These are phyloP conservation scores for Oxyruncus cristatus DNA, from an alignment of 2,113 vertebrate species.

Conservation along the genomic window DNA sequence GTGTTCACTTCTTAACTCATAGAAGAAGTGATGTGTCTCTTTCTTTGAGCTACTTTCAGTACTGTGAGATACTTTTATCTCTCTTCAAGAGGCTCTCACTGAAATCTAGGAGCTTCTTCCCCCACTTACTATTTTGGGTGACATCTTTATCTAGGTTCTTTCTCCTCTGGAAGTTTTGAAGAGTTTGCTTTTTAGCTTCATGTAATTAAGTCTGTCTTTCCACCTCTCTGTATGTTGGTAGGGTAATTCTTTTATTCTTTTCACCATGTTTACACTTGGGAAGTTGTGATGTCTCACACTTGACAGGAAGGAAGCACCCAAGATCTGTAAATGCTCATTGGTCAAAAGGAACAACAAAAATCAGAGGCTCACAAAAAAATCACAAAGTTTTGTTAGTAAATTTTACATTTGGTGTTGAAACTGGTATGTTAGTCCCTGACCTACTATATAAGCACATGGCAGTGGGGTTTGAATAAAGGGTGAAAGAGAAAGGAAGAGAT, in stretches of 20 bases:
- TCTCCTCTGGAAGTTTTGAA: neutral
- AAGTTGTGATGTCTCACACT: neutral
- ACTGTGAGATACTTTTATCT: neutral
- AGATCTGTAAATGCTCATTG: neutral
- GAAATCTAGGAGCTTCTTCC: neutral
- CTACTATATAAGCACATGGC: neutral
- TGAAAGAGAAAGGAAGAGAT: neutral
- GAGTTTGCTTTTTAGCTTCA: neutral
- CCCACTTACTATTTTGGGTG: neutral
- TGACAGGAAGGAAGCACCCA: neutral
- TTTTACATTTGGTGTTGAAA: neutral
- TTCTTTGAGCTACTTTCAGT: neutral
- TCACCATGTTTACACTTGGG: rapidly evolving
- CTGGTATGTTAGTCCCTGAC: neutral
- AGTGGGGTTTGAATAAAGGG: neutral
- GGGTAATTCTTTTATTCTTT: neutral
- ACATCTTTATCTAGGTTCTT: neutral
- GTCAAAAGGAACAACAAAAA: neutral
- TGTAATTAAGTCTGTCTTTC: neutral
- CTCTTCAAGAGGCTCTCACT: neutral
- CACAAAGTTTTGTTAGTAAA: neutral
- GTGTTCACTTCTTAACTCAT: neutral
- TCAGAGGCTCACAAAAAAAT: neutral
- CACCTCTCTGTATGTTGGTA: neutral
- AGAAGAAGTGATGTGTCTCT: neutral